A percentile compares a stretch with the other conserved stretches of the same genome.
Conservation (phyloP, 1,140 invertebrate species). For the Drosophila pachea region DNA sequence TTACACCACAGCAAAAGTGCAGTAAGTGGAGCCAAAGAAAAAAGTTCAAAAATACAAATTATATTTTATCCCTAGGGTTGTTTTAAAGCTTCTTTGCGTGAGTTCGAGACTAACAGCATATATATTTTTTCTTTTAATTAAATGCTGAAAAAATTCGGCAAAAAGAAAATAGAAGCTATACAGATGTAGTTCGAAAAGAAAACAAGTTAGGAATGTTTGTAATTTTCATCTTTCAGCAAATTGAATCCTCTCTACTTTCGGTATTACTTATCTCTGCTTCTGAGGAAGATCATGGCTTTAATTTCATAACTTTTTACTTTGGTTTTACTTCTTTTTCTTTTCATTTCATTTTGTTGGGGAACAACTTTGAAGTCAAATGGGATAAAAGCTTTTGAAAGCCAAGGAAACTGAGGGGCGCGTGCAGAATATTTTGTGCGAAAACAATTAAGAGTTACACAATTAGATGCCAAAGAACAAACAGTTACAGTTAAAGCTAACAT, state of each 20-base stretch:
- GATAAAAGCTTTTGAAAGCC: conserved; percentile 13
- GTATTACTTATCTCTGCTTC: too few relatives aligned
- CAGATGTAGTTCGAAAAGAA: too few relatives aligned
- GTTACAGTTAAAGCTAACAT: neutral
- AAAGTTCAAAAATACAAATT: neutral
- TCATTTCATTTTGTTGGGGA: conserved; percentile 40
- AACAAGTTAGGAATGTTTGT: too few relatives aligned
- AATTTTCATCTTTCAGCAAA: too few relatives aligned
- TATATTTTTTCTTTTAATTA: too few relatives aligned
- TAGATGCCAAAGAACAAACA: neutral
- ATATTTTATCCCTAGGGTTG: too few relatives aligned
- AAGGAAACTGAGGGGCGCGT: conserved; percentile 43
- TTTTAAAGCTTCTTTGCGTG: too few relatives aligned
- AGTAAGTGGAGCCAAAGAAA: neutral
- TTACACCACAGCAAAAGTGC: conserved; percentile 35
- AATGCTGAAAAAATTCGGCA: too few relatives aligned
- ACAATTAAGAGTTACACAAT: conserved; percentile 24
- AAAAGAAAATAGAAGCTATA: too few relatives aligned
- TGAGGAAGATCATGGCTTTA: conserved; percentile 1
- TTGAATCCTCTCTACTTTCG: too few relatives aligned
- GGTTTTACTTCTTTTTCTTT: conserved; percentile 24
- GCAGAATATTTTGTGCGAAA: conserved; percentile 15
- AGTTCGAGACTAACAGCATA: too few relatives aligned
- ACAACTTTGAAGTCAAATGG: conserved; percentile 27
- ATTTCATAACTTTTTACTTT: conserved; percentile 37